phyloP scores from a whole-genome alignment of 2,797 vertebrate genomes.

The Bradypodion ventrale region DNA sequence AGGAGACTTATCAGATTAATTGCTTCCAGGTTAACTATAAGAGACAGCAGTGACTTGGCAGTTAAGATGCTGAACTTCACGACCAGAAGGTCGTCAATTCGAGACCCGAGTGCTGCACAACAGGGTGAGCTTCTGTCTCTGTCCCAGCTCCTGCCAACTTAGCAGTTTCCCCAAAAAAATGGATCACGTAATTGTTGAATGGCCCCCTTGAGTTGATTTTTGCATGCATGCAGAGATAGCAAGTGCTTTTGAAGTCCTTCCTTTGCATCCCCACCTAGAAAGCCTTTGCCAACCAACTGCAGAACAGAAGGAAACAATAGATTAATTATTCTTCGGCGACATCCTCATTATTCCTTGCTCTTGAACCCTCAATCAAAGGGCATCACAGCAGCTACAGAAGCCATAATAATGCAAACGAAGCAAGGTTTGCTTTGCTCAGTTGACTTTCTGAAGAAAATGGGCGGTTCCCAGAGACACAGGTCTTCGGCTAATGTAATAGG shows the following conservation, averaged over 20 bases:
- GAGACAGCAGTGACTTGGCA: no score
- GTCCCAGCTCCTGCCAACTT: no score
- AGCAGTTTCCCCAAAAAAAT: no score
- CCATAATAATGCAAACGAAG: neutral
- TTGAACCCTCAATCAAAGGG: neutral
- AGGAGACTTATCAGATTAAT: neutral
- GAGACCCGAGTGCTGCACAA: no score
- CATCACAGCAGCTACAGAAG: neutral
- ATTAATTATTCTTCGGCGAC: slow-evolving; percentile 2
- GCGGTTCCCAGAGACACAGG: neutral
- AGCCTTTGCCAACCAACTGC: neutral
- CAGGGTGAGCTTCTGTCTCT: no score
- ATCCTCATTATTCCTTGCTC: neutral
- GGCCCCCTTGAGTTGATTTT: neutral
- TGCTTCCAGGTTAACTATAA: no score
- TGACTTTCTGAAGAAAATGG: neutral
- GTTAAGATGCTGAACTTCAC: no score
- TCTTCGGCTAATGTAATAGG: neutral
- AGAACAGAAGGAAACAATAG: slow-evolving; percentile 9
- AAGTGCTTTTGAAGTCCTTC: neutral
- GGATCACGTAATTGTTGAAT: no score
- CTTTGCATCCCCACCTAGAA: neutral
- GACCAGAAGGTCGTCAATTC: no score
- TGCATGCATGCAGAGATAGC: neutral
- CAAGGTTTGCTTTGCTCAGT: neutral